These are phyloP conservation scores for Trichogramma evanescens DNA, from an alignment of 2,888 invertebrate genomes.

Conservation along the genomic window DNA sequence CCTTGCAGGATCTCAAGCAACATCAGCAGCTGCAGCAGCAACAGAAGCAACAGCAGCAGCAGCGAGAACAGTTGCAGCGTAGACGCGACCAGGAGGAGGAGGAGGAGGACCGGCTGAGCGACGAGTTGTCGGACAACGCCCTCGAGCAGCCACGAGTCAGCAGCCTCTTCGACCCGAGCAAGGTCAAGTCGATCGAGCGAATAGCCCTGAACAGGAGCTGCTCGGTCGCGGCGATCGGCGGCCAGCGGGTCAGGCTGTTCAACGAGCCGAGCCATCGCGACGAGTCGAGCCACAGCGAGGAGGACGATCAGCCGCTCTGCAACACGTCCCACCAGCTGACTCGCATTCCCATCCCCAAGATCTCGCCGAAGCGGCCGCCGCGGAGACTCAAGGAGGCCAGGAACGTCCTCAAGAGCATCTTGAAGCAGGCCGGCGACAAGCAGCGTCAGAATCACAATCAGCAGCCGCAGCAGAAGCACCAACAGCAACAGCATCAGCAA, in stretches of 20 bases:
- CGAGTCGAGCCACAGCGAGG: constrained; percentile 34
- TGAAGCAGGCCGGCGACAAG: constrained; percentile 35
- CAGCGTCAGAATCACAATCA: constrained; percentile 2
- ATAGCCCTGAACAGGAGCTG: constrained; percentile 37
- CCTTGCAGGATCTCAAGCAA: constrained; percentile 1
- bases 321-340: constrained; percentile 21
- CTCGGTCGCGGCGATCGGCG: constrained; percentile 55
- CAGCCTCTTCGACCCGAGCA: constrained; percentile 39
- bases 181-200: constrained; percentile 45
- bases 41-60: not conserved
- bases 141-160: constrained; percentile 27
- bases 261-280: constrained; percentile 45
- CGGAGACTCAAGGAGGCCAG: constrained; percentile 51
- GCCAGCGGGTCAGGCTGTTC: constrained; percentile 61
- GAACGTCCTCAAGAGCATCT: constrained; percentile 37
- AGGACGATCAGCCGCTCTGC: constrained; percentile 1
- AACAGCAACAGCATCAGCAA: not conserved
- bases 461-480: constrained; percentile 9
- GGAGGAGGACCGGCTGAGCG: constrained; percentile 47
- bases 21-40: constrained; percentile 16
- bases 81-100: constrained; percentile 19
- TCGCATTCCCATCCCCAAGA: constrained; percentile 43
- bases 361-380: constrained; percentile 60
- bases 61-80: constrained; percentile 17
- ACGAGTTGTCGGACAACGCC: constrained; percentile 44